These are phyloP conservation scores for Pseudococcus viburni DNA, from an alignment of 2,888 invertebrate species.

Conservation along the genomic window DNA sequence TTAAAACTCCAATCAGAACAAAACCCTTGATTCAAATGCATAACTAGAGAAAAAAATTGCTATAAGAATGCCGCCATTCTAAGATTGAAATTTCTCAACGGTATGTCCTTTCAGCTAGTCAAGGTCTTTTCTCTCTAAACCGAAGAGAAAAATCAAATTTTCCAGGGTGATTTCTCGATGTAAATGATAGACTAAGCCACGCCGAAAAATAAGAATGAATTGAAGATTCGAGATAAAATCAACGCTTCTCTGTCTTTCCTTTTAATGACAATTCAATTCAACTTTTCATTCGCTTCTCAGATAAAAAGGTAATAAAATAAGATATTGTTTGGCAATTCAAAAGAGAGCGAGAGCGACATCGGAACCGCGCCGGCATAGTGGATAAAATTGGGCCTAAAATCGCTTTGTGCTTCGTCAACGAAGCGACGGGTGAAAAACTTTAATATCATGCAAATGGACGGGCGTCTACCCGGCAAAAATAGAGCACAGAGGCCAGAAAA, in stretches of 20 bases:
- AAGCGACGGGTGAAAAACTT: background rate
- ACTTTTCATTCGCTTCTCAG: background rate
- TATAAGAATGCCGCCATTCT: no score
- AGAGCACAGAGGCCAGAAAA: background rate
- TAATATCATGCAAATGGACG: constrained; percentile 47
- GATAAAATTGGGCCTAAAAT: background rate
- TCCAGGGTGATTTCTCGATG: background rate
- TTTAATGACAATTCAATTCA: constrained; percentile 37
- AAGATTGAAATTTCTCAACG: background rate
- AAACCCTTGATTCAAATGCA: no score
- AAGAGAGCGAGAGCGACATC: background rate
- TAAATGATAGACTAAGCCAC: no score
- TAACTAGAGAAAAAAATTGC: no score
- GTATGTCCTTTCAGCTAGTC: background rate
- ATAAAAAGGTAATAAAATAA: constrained; percentile 19
- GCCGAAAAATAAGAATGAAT: no score
- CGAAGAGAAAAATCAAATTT: background rate
- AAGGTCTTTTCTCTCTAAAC: background rate
- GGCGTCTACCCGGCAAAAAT: background rate
- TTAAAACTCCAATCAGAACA: no score
- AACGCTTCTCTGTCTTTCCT: background rate
- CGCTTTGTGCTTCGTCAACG: constrained; percentile 1
- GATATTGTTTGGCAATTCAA: constrained; percentile 28
- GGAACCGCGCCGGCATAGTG: background rate
- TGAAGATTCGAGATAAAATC: background rate